Base-by-base conservation (phyloP, 2,888 invertebrate species). In the Noctuana brunneofusca region DNA sequence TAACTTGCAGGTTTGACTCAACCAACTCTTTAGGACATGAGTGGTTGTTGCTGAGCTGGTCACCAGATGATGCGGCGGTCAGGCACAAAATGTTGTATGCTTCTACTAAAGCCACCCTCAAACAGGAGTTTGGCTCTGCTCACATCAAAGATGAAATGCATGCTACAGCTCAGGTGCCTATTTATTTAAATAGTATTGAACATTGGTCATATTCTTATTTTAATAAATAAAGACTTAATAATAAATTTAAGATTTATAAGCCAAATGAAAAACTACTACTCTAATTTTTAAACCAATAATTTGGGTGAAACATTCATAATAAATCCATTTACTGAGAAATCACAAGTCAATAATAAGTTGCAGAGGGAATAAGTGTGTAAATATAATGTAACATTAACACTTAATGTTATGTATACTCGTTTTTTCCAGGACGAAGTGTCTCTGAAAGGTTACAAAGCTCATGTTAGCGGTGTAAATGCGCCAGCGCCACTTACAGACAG, bases 41-140 rank as follows among this genome's bases (percentile, higher is more conserved):
- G 75, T 99, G 99, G 99, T 84, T 99, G 8, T 93, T 98, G 58
- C 95, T 98, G 58, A 96, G 96, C 73, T 99, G 98, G 97, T 97
- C 96, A 0, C 99, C 99, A 0, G 99, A 99, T 78, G 94, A 94
- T 63, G 96, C 98, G 0, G 94, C 96, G 0, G 96, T 99, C 3
- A 92, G 99, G 63, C 96, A 98, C 77, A 99, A 99, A 87, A 99
- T 99, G 99, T 90, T 99, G 58, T 98, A 98, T 76, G 99, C 99
- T 0, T 98, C 98, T 0, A 99, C 99, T 0, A 97, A 98, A 86
- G 97, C 99, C 0, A 99, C 99, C 0, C 91, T 99, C 27, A 99
- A 99, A 83, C 96, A 95, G 76, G 98, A 99, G 83, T 99, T 99
- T 86, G 99, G 99, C 0, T 95, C 97, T 4, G 95, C 97, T 0